Base-by-base conservation (phyloP, 2,113 vertebrate genomes). In the Felis chaus region DNA sequence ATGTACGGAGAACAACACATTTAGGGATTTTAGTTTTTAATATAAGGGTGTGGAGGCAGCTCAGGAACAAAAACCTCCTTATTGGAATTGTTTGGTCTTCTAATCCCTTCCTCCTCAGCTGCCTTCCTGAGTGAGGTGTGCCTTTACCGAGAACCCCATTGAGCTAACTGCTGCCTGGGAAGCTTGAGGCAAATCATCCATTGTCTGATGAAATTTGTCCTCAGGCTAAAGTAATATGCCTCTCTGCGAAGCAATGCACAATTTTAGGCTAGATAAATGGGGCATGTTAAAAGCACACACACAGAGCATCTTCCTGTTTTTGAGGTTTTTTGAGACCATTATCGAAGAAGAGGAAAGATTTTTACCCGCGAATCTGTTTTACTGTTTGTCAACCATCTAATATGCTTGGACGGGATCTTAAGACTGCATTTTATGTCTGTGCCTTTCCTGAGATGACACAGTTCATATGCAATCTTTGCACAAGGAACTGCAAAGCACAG, bases 11-110 rank as follows among this genome's bases (percentile, higher is more conserved):
- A 90, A 85, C 50, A 80, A 63, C 27, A 80, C 69, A 89, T 45
- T 89, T 89, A 53, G 41, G 15, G 50, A 91, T 68, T 53, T 92
- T 74, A 69, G 89, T 65, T 93, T 96, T 92, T 92, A 92, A 55
- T 36, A n/a, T 6, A 19, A 69, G 81, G 76, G 57, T 74, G 7
- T 4, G 50, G 57, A 96, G 25, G 33, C 33, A 93, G 61, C 79
- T 78, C 29, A 48, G 45, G 39, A 89, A 85, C 53, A 66, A 84
- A 88, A 85, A 41, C 6, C 16, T 80, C 4, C 3, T 90, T 89
- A 36, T 13, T 97, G 80, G 86, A 87, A 57, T 90, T 84, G 25
- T 69, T 89, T 83, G 81, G 76, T 39, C 45, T 89, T 89, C 82
- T 74, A 66, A 91, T 89, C 36, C 6, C 7, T 83, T 89, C 68